Conservation (phyloP, 1,140 invertebrate genomes). For the Papilio machaon region DNA sequence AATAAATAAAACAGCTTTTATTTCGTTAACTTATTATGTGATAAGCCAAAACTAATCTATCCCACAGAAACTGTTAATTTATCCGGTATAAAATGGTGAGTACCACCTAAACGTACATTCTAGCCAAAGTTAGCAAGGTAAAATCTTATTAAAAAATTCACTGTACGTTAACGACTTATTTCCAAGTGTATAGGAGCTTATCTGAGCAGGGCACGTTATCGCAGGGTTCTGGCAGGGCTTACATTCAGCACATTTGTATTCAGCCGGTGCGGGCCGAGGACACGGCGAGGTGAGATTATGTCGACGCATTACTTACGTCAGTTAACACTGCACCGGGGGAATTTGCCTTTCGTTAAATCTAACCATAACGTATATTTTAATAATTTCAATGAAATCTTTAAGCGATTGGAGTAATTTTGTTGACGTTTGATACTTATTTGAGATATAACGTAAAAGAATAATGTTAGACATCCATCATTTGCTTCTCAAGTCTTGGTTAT, state of each 20-base stretch:
- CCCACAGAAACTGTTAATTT: too few species aligned
- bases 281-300: constrained; percentile 18
- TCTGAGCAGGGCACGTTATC: not conserved
- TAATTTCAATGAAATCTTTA: not conserved
- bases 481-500: not conserved
- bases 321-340: constrained; percentile 23
- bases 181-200: not conserved
- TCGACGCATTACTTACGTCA: constrained; percentile 10
- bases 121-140: not conserved
- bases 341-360: constrained; percentile 3
- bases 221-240: not conserved
- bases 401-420: not conserved
- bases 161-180: constrained; percentile 4
- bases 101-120: too few species aligned
- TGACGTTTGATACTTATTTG: not conserved
- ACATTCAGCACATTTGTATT: constrained; percentile 15
- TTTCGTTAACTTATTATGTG: not conserved
- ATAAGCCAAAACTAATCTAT: too few species aligned
- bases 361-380: not conserved
- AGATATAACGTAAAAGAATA: not conserved
- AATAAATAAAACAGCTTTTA: not conserved
- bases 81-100: too few species aligned
- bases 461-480: not conserved
- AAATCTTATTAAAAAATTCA: not conserved
- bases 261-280: not conserved